Percentiles rank a stretch among this genome's conserved stretches.
Evolutionary conservation across 2,797 vertebrate species (phyloP).

Genomic region (Mergus octosetaceus): DNA sequence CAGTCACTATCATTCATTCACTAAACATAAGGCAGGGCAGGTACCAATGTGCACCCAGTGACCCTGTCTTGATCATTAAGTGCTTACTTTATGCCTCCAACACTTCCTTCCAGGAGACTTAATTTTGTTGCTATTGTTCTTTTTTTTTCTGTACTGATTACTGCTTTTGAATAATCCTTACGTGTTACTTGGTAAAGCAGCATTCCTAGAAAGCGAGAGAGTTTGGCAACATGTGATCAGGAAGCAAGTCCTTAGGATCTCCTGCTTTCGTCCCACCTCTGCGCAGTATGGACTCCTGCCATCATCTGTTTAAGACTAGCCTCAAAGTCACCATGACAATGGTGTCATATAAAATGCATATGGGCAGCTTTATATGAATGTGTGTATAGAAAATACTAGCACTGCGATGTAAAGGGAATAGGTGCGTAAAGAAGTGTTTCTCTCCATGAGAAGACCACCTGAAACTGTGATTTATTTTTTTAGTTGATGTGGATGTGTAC

Average conservation of each 20-base stretch:
- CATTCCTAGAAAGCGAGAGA: neutral
- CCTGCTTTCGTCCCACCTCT: neutral
- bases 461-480: neutral
- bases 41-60: neutral
- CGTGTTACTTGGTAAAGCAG: neutral
- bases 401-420: neutral
- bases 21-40: neutral
- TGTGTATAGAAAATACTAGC: slow-evolving; percentile 35
- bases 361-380: neutral
- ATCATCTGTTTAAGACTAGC: slow-evolving; percentile 15
- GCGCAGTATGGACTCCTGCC: neutral
- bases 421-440: neutral
- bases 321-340: slow-evolving; percentile 36
- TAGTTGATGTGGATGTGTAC: neutral
- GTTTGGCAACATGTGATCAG: neutral
- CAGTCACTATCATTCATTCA: neutral
- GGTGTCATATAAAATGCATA: slow-evolving; percentile 15
- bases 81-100: neutral
- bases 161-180: neutral
- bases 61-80: neutral
- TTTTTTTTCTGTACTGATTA: slow-evolving; percentile 2
- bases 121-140: neutral
- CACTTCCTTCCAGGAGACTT: neutral
- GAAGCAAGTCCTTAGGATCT: neutral
- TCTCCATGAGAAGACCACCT: neutral